These are phyloP conservation scores for Sinocyclocheilus anophthalmus DNA, from an alignment of 2,113 vertebrate genomes.

Conservation along the genomic window DNA sequence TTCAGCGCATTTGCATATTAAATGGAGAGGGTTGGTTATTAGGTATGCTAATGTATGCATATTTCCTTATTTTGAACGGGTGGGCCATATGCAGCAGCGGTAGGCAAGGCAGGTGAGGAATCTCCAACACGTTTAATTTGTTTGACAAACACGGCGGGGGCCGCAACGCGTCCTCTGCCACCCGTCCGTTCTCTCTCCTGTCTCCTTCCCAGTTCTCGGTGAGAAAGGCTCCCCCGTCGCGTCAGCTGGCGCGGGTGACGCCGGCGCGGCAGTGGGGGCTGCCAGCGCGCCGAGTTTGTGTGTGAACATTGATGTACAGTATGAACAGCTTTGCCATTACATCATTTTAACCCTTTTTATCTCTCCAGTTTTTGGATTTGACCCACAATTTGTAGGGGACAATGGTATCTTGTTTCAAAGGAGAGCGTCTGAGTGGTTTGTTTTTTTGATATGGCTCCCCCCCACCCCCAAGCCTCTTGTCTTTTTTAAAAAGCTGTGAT, in stretches of 20 bases:
- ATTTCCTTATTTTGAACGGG: constrained; percentile 98
- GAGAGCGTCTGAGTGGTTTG: constrained; percentile 40
- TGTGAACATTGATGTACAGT: constrained; percentile 7
- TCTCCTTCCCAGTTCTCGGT: constrained; percentile 49
- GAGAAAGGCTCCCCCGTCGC: constrained; percentile 54
- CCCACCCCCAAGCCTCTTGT: constrained; percentile 1
- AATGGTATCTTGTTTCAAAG: constrained; percentile 55
- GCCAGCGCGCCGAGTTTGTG: neutral
- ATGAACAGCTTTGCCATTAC: constrained; percentile 52
- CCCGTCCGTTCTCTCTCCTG: constrained; percentile 58
- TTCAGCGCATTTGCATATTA: constrained; percentile 99
- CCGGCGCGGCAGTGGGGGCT: constrained; percentile 18
- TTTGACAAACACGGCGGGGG: constrained; percentile 90
- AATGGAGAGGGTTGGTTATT: constrained; percentile 99
- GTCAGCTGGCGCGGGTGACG: constrained; percentile 50
- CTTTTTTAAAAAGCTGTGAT: constrained; percentile 41
- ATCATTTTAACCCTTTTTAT: constrained; percentile 40
- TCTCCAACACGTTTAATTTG: constrained; percentile 94
- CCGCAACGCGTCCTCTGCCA: constrained; percentile 80
- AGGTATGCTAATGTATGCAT: constrained; percentile 99
- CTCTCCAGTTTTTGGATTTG: constrained; percentile 1
- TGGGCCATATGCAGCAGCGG: constrained; percentile 93
- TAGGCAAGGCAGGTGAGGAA: constrained; percentile 93
- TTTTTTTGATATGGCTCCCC: constrained; percentile 24
- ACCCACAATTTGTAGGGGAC: constrained; percentile 56